These are phyloP conservation scores for Sorex araneus DNA, from an alignment of 2,113 vertebrate species.

Conservation along the genomic window DNA sequence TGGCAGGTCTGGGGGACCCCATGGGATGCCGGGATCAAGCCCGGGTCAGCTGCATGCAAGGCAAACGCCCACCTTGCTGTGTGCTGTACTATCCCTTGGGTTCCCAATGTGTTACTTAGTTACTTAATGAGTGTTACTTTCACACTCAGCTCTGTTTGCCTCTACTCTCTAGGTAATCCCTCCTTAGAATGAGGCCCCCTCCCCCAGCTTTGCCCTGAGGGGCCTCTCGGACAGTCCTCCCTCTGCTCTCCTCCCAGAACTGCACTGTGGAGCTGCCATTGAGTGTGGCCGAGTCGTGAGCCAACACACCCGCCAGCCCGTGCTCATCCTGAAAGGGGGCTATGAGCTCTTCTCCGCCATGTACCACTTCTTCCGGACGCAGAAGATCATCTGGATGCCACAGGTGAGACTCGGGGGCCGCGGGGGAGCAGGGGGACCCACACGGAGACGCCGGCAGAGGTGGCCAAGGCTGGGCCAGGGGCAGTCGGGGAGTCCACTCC, in stretches of 20 bases:
- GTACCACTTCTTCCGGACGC: slow-evolving; percentile 80
- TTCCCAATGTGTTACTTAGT: too few relatives aligned
- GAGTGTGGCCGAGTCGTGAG: slow-evolving; percentile 60
- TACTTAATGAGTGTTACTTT: too few relatives aligned
- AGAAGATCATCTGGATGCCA: slow-evolving; percentile 90
- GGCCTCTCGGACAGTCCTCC: not conserved
- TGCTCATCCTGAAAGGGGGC: slow-evolving; percentile 78
- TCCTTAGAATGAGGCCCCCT: not conserved
- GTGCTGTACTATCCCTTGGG: too few relatives aligned
- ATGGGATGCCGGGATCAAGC: too few relatives aligned
- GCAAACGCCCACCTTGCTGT: too few relatives aligned
- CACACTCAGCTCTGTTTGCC: too few relatives aligned
- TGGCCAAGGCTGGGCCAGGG: not conserved
- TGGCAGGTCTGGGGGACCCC: too few relatives aligned
- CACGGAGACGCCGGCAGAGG: not conserved
- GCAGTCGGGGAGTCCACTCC: not conserved
- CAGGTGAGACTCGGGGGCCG: slow-evolving; percentile 84
- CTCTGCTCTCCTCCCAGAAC: slow-evolving; percentile 47
- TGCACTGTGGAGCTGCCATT: not conserved
- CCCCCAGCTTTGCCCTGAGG: not conserved
- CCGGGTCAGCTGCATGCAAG: too few relatives aligned
- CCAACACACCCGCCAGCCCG: slow-evolving; percentile 16
- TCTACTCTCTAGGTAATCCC: not conserved
- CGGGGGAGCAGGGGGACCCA: too few relatives aligned
- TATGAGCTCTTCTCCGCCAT: slow-evolving; percentile 71